Percentiles rank a stretch among this genome's conserved stretches.
Evolutionary conservation across 2,113 vertebrate genomes (phyloP).

Genomic region (Tretioscincus oriximinensis): DNA sequence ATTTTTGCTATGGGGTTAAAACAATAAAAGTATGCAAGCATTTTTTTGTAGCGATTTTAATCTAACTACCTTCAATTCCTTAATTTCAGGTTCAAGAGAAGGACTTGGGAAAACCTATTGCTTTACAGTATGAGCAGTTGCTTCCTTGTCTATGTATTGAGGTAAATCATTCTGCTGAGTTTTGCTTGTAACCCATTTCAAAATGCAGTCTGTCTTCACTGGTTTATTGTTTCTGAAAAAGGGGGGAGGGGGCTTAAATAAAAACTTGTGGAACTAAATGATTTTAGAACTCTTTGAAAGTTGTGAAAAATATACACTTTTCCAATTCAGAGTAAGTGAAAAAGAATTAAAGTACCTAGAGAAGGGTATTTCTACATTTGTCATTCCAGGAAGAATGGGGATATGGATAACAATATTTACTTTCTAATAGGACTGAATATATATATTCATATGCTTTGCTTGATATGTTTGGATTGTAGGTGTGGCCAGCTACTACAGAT

Average conservation of each 20-base stretch:
- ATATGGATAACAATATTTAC: neutral
- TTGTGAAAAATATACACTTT: too few relatives aligned
- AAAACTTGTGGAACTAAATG: neutral
- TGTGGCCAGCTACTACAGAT: slow-evolving; percentile 81
- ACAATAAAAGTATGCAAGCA: neutral
- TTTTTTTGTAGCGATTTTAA: neutral
- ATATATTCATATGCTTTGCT: too few relatives aligned
- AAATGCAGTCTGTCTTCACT: slow-evolving; percentile 7
- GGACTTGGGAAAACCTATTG: slow-evolving; percentile 65
- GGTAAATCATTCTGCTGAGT: slow-evolving; percentile 66
- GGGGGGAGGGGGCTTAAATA: neutral
- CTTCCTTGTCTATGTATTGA: slow-evolving; percentile 88
- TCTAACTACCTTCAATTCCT: slow-evolving; percentile 33
- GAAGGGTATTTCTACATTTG: too few relatives aligned
- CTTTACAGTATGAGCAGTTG: slow-evolving; percentile 71
- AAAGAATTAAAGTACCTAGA: too few relatives aligned
- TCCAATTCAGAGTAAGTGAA: too few relatives aligned
- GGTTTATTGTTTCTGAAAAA: neutral
- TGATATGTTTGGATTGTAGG: slow-evolving; percentile 65
- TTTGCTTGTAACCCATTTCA: neutral
- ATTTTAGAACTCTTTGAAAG: neutral
- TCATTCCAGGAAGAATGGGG: neutral
- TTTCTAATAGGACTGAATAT: neutral
- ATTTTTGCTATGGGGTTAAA: neutral
- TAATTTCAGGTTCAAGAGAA: slow-evolving; percentile 80